Evolutionary conservation across 2,797 vertebrate species (phyloP), one percentile per base, ranked within the genome.

Genomic region (Gadopsis bispinosus): DNA sequence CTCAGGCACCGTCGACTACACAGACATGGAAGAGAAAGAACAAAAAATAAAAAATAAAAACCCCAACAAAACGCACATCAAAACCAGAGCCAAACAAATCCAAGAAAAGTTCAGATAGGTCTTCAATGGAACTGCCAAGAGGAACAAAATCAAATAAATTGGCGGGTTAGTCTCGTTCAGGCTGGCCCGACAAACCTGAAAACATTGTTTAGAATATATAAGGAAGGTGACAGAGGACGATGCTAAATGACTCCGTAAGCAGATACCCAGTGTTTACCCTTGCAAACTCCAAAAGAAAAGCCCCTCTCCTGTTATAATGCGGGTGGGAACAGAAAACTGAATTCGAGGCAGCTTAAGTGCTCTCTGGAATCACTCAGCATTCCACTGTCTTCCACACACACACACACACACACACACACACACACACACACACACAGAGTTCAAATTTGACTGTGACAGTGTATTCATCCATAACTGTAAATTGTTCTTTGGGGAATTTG

Each of bases 61-160:
- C 89, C 66, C 89, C 66, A 92, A 91, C 89, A 91, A 90, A 86
- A 83, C 45, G 73, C 80, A 90, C 87, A 90, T 93, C 85, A 90
- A 93, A 92, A 83, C 83, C 56, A 16, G 65, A 89, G 85, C 81
- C 86, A 87, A 87, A 91, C 88, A 92, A 93, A 93, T 91, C 88
- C 79, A 83, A 83, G 77, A 76, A 86, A 90, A 93, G 91, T 93
- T 93, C 90, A 93, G 87, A 88, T 84, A 88, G 90, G 88, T 91
- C 88, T 89, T 91, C 87, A 83, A 75, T 77, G 83, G 79, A 93
- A 91, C 87, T 83, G 89, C 84, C 75, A 88, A 91, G 88, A 86
- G 83, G 87, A 94, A 90, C 79, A 83, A 91, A 94, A 93, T 91
- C 83, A 91, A 92, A 95, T 94, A 93, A 94, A 95, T 91, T 92